Percentiles rank a stretch among this genome's conserved stretches.
phyloP scores from a whole-genome alignment of 2,797 vertebrate species.

The Chrysocyon brachyurus region DNA sequence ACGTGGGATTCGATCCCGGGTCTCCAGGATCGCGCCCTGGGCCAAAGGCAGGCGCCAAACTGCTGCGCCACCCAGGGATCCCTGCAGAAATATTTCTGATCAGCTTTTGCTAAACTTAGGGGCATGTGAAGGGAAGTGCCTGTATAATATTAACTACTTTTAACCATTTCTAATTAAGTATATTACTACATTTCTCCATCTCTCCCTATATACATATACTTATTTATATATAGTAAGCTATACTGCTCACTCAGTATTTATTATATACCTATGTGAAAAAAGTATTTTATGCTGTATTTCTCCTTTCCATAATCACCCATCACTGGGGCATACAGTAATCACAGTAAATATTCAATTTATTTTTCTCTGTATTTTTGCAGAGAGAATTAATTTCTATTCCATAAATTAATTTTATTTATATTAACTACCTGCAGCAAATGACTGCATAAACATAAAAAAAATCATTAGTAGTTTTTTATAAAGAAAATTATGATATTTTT shows the following conservation, averaged over 20 bases:
- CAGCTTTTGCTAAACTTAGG: slow-evolving; percentile 17
- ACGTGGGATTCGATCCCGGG: too few species aligned
- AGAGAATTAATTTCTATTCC: slow-evolving; percentile 59
- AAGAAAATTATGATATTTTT: slow-evolving; percentile 4
- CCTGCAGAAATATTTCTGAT: slow-evolving; percentile 32
- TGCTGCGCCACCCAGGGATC: too few species aligned
- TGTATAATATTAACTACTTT: background rate
- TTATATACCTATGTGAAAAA: background rate
- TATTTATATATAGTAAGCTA: slow-evolving; percentile 35
- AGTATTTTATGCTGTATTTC: slow-evolving; percentile 49
- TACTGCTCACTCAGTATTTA: background rate
- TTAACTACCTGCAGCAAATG: background rate
- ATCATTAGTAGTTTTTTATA: slow-evolving; percentile 4
- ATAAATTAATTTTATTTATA: slow-evolving; percentile 59
- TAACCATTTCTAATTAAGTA: slow-evolving; percentile 54
- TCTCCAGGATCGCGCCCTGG: too few species aligned
- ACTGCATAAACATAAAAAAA: slow-evolving; percentile 31
- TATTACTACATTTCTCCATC: slow-evolving; percentile 13
- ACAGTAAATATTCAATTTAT: slow-evolving; percentile 42
- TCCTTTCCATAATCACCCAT: slow-evolving; percentile 46
- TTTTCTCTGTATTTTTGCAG: background rate
- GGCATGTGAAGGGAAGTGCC: background rate
- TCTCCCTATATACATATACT: background rate
- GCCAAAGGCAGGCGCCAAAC: too few species aligned
- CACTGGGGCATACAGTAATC: slow-evolving; percentile 9